A percentile compares a stretch with the other conserved stretches of the same genome.
Conservation (phyloP, 1,140 invertebrate species). For the Drosophila grimshawi region DNA sequence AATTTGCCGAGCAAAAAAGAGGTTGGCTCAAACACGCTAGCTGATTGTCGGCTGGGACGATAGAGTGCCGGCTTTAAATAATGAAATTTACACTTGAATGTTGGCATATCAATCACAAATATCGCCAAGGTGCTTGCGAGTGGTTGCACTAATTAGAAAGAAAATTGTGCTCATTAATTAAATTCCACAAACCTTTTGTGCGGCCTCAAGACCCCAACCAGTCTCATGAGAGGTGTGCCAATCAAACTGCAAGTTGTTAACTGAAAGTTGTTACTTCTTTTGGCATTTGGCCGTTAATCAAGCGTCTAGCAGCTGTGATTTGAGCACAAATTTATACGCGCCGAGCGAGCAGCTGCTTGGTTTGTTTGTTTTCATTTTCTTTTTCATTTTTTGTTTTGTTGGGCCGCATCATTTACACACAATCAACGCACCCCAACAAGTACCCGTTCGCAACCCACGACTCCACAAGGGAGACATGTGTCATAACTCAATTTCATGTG, state of each 20-base stretch:
- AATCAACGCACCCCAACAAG: conserved; percentile 53
- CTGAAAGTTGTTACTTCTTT: conserved; percentile 34
- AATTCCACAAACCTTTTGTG: conserved; percentile 29
- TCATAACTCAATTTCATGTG: conserved; percentile 79
- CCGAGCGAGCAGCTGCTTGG: conserved; percentile 27
- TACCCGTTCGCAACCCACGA: conserved; percentile 14
- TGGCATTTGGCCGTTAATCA: conserved; percentile 47
- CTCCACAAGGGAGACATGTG: conserved; percentile 41
- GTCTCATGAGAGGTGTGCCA: conserved; percentile 20
- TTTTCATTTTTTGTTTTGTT: background rate
- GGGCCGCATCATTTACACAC: conserved; percentile 57
- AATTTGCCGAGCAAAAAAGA: conserved; percentile 66
- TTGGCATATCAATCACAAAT: conserved; percentile 76
- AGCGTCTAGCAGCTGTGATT: conserved; percentile 41
- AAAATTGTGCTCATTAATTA: conserved; percentile 78
- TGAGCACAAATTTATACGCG: conserved; percentile 23
- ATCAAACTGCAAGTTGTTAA: conserved; percentile 43
- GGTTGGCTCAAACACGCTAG: conserved; percentile 33
- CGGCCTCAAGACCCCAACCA: no score
- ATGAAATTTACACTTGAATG: conserved; percentile 46
- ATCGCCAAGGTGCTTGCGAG: conserved; percentile 51
- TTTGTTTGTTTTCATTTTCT: conserved; percentile 12
- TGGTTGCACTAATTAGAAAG: conserved; percentile 69
- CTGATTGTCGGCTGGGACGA: background rate
- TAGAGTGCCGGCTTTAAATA: conserved; percentile 19